A percentile compares a stretch with the other conserved stretches of the same genome.
phyloP scores from a whole-genome alignment of 2,888 invertebrate species.

The Drosophila greeni region DNA sequence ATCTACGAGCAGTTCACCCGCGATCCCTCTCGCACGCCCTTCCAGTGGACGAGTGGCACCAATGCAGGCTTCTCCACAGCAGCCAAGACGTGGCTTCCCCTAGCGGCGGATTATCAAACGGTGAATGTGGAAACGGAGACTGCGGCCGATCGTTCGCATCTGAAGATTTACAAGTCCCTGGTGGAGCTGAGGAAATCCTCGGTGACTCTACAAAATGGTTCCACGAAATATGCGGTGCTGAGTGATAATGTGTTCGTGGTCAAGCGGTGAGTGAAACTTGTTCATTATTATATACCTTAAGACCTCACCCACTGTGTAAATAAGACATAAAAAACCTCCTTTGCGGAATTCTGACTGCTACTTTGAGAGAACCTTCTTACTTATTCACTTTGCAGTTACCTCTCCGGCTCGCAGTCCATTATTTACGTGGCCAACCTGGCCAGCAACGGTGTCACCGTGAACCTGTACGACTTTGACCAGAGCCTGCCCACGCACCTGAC shows the following conservation, averaged over 20 bases:
- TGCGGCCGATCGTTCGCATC: slow-evolving; percentile 80
- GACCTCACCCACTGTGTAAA: neutral
- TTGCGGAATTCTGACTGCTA: neutral
- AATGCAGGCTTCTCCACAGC: slow-evolving; percentile 78
- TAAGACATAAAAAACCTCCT: neutral
- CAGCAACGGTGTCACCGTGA: slow-evolving; percentile 39
- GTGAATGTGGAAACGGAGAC: slow-evolving; percentile 81
- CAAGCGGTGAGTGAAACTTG: slow-evolving; percentile 62
- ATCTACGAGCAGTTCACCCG: slow-evolving; percentile 82
- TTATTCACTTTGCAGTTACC: slow-evolving; percentile 28
- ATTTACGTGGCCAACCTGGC: slow-evolving; percentile 69
- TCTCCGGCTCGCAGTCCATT: slow-evolving; percentile 52
- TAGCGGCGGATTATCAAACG: slow-evolving; percentile 81
- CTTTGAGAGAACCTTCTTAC: neutral
- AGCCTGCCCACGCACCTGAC: slow-evolving; percentile 46
- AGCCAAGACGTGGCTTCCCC: slow-evolving; percentile 74
- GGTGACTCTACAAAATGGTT: slow-evolving; percentile 67
- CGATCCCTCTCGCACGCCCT: slow-evolving; percentile 83
- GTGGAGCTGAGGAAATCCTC: slow-evolving; percentile 75
- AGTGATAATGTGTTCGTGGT: slow-evolving; percentile 66
- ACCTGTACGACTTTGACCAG: slow-evolving; percentile 57
- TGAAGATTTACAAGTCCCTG: slow-evolving; percentile 82
- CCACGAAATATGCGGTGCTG: slow-evolving; percentile 67
- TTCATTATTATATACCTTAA: neutral
- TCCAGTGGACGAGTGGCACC: slow-evolving; percentile 81